Percentiles rank a stretch among this genome's conserved stretches.
phyloP scores from a whole-genome alignment of 2,888 invertebrate species.

The Tortricodes alternella region DNA sequence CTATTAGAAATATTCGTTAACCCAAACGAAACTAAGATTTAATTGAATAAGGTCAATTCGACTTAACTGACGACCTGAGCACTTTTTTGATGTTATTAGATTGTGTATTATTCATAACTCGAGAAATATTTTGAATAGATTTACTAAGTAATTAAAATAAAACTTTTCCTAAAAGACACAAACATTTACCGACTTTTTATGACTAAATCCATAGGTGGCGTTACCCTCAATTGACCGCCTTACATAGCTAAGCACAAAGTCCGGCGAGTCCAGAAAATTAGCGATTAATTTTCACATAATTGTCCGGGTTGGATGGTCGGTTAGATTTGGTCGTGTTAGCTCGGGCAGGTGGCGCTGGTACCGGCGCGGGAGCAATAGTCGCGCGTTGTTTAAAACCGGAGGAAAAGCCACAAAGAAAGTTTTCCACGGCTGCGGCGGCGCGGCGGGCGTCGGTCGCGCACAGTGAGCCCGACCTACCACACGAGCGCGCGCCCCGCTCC shows the following conservation, averaged over 20 bases:
- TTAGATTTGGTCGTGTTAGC: background rate
- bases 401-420: constrained; percentile 81
- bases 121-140: background rate
- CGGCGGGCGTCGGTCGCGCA: constrained; percentile 71
- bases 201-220: constrained; percentile 78
- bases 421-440: constrained; percentile 71
- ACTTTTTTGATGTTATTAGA: background rate
- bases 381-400: constrained; percentile 73
- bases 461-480: constrained; percentile 82
- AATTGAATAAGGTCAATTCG: background rate
- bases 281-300: constrained; percentile 51
- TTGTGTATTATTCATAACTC: background rate
- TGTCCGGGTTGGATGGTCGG: constrained; percentile 34
- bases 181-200: constrained; percentile 81
- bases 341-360: constrained; percentile 29
- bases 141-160: background rate
- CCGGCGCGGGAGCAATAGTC: constrained; percentile 59
- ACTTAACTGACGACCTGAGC: background rate
- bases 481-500: constrained; percentile 69
- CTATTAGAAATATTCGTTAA: background rate
- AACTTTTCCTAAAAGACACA: constrained; percentile 25
- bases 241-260: constrained; percentile 64
- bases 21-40: background rate
- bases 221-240: constrained; percentile 63
- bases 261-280: constrained; percentile 43